Conservation (phyloP, 2,113 vertebrate genomes). For the Callipepla squamata region DNA sequence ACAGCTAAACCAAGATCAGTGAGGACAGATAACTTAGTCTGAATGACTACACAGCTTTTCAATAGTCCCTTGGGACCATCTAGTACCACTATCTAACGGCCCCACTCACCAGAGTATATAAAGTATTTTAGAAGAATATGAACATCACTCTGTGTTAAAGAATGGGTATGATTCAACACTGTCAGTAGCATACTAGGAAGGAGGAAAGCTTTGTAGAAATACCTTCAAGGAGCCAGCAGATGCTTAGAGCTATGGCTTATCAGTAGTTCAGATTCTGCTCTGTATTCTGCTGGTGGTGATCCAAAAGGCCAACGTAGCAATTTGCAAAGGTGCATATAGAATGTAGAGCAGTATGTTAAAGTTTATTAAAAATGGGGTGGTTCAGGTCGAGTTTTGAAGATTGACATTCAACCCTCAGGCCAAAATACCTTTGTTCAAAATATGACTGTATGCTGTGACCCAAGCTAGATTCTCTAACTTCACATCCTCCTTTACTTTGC, state of each 20-base stretch:
- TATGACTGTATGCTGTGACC: neutral
- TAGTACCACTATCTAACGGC: neutral
- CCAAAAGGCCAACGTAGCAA: neutral
- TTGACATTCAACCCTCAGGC: neutral
- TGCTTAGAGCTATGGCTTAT: neutral
- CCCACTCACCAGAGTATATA: neutral
- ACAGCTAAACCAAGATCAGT: neutral
- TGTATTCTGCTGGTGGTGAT: neutral
- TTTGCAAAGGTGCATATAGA: neutral
- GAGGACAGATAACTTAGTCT: neutral
- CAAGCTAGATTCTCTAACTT: neutral
- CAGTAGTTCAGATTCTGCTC: neutral
- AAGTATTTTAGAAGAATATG: neutral
- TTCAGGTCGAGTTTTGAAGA: neutral
- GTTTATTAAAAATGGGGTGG: neutral
- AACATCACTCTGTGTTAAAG: neutral
- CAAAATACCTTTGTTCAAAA: neutral
- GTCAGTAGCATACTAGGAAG: neutral
- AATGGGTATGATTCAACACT: neutral
- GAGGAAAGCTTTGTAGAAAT: neutral
- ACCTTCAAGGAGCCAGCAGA: neutral
- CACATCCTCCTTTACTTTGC: neutral
- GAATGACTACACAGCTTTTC: neutral
- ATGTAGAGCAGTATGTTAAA: neutral
- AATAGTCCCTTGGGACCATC: neutral